Evolutionary conservation across 2,113 vertebrate genomes (phyloP), one percentile per base, ranked within the genome.

Genomic region (Neodon shergylaensis): DNA sequence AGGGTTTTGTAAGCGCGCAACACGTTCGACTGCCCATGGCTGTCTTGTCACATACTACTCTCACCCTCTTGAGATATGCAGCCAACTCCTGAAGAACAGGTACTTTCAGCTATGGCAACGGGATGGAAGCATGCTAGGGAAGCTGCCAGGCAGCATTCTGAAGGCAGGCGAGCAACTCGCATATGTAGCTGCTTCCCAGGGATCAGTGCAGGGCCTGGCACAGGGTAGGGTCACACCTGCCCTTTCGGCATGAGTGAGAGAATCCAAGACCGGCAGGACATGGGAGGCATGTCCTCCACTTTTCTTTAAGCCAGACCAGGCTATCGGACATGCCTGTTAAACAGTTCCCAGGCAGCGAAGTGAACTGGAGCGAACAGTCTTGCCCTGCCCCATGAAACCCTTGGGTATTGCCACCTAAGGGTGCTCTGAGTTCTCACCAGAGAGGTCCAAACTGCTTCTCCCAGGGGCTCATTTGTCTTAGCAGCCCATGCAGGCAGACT

Each of bases 381-480:
- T 2, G 3, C 42, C 1, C 49, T 2, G 39, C 13, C 66, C 79
- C 39, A 5, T 1, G 54, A 5, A 14, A 73, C 39, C 0, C 26
- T 17, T 44, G 86, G 39, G 49, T 36, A 3, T 6, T 8, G 39
- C n/a, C 7, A 66, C 72, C 36, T 22, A 24, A 7, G 22, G 39
- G 39, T 74, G 68, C 79, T 74, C 91, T 19, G 1, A 39, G 68
- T 52, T 77, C 52, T 47, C 47, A 10, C 54, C 73, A 47, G 49
- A 33, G n/a, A 44, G 58, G 7, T 52, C 54, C 54, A 52, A 36
- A 33, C 0, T 1, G n/a, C 33, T 4, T 24, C 68, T 82, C 83
- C 3, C 22, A 5, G 0, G 2, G 26, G 26, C 78, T 44, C 36
- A 7, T 1, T 5, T 6, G n/a, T 11, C 11, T 47, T 14, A 13